Evolutionary conservation across 2,113 vertebrate genomes (phyloP).

Genomic region (Phrynocephalus versicolor): DNA sequence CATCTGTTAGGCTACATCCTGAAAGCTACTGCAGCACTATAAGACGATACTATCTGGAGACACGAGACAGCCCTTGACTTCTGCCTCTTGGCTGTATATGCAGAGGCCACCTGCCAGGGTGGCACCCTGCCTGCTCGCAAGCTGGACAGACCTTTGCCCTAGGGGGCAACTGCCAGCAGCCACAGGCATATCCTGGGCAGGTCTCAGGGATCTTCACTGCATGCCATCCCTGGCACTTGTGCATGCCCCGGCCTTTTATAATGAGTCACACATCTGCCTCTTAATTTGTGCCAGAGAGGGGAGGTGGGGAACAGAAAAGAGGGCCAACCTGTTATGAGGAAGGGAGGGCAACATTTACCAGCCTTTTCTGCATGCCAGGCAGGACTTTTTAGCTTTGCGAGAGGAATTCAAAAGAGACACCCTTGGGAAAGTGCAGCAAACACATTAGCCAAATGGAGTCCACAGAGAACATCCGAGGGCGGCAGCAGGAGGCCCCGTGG

Average conservation of each 20-base stretch:
- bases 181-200: not conserved
- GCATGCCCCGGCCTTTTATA: not conserved
- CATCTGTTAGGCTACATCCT: not conserved
- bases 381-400: rapidly evolving
- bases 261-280: slow-evolving; percentile 53
- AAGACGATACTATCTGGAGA: not conserved
- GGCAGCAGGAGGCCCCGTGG: not conserved
- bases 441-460: not conserved
- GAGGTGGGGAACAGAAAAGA: slow-evolving; percentile 26
- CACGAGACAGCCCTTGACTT: not conserved
- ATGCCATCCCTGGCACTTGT: not conserved
- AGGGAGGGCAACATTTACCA: not conserved
- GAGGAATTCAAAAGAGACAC: slow-evolving; percentile 18
- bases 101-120: slow-evolving; percentile 4
- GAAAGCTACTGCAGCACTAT: not conserved
- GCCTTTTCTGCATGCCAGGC: slow-evolving; percentile 23
- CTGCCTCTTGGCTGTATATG: not conserved
- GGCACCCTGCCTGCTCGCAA: rapidly evolving
- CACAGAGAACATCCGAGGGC: not conserved
- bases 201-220: not conserved
- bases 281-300: slow-evolving; percentile 28
- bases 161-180: rapidly evolving
- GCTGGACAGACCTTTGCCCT: rapidly evolving
- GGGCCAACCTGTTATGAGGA: slow-evolving; percentile 28
- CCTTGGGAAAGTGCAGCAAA: rapidly evolving